A percentile compares a stretch with the other conserved stretches of the same genome.
phyloP scores from a whole-genome alignment of 2,888 invertebrate species.

The Myopa testacea region DNA sequence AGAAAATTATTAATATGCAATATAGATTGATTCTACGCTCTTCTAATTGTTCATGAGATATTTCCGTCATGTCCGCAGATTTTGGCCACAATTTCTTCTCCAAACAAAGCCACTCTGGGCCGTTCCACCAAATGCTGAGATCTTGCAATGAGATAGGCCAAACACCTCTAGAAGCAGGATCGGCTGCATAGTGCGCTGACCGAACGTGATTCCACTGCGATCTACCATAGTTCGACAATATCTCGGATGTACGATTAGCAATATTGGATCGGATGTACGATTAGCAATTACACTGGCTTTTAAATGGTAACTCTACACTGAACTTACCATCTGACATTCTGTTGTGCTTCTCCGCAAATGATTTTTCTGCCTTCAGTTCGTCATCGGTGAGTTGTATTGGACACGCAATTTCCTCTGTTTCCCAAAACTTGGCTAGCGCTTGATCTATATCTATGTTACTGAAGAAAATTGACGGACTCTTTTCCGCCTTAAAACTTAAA shows the following conservation, averaged over 20 bases:
- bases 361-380: no score
- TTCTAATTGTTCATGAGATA: not conserved
- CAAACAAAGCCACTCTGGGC: not conserved
- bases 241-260: constrained; percentile 10
- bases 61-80: not conserved
- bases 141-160: not conserved
- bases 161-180: constrained; percentile 7
- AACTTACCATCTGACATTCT: no score
- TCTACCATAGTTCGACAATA: constrained; percentile 1
- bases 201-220: constrained; percentile 14
- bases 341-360: no score
- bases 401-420: no score
- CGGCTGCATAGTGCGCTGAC: constrained; percentile 4
- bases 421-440: not conserved
- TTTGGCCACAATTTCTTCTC: not conserved
- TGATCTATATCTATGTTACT: not conserved
- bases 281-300: not conserved
- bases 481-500: no score
- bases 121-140: not conserved
- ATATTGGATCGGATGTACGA: constrained; percentile 13
- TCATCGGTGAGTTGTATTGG: no score
- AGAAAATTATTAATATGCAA: constrained; percentile 1
- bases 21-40: not conserved
- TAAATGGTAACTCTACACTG: no score
- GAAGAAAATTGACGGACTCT: no score